These are phyloP conservation scores for Periplaneta americana DNA, from an alignment of 1,140 invertebrate genomes.

Conservation along the genomic window DNA sequence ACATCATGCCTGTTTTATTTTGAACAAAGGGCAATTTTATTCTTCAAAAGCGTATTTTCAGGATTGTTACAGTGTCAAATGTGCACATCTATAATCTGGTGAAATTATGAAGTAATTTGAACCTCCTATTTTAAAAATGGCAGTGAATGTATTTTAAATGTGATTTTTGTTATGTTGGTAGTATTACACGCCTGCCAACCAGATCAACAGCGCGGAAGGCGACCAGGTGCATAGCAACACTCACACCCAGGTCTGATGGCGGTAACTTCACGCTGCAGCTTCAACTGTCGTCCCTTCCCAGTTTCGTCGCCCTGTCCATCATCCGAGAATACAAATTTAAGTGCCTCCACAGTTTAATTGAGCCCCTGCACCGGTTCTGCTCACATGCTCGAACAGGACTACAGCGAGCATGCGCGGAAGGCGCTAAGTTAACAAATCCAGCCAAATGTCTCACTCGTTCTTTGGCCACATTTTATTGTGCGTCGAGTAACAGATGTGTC, in stretches of 20 bases:
- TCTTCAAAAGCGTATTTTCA: too few relatives aligned
- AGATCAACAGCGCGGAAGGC: constrained; percentile 59
- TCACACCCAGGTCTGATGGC: constrained; percentile 64
- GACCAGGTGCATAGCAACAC: constrained; percentile 70
- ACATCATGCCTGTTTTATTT: too few relatives aligned
- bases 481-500: too few relatives aligned
- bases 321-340: background rate
- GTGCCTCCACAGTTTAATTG: background rate
- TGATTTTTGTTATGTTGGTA: constrained; percentile 39
- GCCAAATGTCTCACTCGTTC: too few relatives aligned
- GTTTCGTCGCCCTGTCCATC: background rate
- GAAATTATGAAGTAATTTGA: too few relatives aligned
- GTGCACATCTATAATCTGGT: too few relatives aligned
- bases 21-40: too few relatives aligned
- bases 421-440: too few relatives aligned
- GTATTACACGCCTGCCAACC: constrained; percentile 74
- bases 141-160: background rate
- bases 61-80: too few relatives aligned
- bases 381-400: too few relatives aligned
- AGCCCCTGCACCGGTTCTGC: background rate
- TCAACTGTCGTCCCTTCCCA: background rate
- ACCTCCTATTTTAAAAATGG: background rate
- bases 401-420: too few relatives aligned
- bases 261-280: background rate
- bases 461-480: too few relatives aligned